A percentile compares a stretch with the other conserved stretches of the same genome.
Conservation (phyloP, 2,113 vertebrate genomes). For the Phylloscopus trochilus region DNA sequence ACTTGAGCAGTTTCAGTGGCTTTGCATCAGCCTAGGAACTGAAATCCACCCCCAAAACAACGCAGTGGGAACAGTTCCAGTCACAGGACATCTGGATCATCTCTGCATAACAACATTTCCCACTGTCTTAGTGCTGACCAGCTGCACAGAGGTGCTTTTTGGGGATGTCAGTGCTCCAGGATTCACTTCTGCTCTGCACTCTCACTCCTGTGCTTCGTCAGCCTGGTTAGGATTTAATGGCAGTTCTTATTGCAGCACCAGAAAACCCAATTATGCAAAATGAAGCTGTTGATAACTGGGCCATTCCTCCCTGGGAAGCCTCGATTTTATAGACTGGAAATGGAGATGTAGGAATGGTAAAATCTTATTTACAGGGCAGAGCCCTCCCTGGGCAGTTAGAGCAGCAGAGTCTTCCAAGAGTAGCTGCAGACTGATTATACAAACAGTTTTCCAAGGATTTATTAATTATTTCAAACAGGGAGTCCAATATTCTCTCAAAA, state of each 20-base stretch:
- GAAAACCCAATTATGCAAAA: not conserved
- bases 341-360: not conserved
- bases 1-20: not conserved
- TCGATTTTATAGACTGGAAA: not conserved
- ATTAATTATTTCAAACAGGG: not conserved
- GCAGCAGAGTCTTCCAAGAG: not conserved
- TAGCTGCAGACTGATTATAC: not conserved
- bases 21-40: not conserved
- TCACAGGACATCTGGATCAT: not conserved
- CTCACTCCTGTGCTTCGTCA: not conserved
- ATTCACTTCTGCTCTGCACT: not conserved
- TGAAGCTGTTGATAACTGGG: not conserved
- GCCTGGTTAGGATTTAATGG: not conserved
- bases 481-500: not conserved
- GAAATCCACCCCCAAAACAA: not conserved
- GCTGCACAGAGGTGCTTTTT: not conserved
- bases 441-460: not conserved
- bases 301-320: not conserved
- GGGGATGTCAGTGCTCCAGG: not conserved
- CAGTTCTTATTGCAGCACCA: not conserved
- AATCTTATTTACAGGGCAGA: not conserved
- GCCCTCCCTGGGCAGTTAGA: not conserved
- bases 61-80: accelerated
- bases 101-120: not conserved
- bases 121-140: not conserved